phyloP scores from a whole-genome alignment of 64 coral and sea anemone genomes.

The Actinia equina region DNA sequence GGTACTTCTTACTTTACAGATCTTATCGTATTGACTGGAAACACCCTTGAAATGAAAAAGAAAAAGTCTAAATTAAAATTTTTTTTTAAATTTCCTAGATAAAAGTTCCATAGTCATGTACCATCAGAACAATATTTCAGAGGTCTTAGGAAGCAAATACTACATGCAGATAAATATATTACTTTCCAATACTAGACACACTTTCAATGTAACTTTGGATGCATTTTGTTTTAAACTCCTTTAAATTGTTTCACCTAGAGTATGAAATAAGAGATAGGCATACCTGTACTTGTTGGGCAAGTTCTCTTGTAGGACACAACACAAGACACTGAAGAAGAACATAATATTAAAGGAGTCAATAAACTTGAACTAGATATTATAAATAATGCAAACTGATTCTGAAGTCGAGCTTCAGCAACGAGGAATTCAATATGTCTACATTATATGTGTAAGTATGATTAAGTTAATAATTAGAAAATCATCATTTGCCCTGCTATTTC shows the following conservation, averaged over 20 bases:
- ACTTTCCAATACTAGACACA: no score
- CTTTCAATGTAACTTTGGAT: no score
- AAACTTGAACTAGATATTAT: background rate
- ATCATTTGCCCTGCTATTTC: background rate
- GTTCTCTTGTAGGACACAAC: slow-evolving; percentile 91
- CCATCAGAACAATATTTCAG: no score
- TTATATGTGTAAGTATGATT: background rate
- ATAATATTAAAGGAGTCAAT: background rate
- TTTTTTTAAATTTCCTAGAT: no score
- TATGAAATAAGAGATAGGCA: background rate
- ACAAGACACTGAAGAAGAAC: slow-evolving; percentile 59
- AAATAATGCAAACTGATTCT: background rate
- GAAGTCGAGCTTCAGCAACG: slow-evolving; percentile 23
- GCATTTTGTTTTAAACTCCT: no score
- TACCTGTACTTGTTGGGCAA: slow-evolving; percentile 95
- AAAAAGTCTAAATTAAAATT: no score
- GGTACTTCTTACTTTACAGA: slow-evolving; percentile 75
- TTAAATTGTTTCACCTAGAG: no score
- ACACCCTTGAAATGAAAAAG: slow-evolving; percentile 46
- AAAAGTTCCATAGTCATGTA: no score
- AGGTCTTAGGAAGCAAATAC: no score
- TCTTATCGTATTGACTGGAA: slow-evolving; percentile 57
- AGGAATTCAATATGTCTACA: slow-evolving; percentile 39
- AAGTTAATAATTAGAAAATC: slow-evolving; percentile 1
- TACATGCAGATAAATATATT: no score